Conservation (phyloP, 2,797 vertebrate species). For the Numenius phaeopus region DNA sequence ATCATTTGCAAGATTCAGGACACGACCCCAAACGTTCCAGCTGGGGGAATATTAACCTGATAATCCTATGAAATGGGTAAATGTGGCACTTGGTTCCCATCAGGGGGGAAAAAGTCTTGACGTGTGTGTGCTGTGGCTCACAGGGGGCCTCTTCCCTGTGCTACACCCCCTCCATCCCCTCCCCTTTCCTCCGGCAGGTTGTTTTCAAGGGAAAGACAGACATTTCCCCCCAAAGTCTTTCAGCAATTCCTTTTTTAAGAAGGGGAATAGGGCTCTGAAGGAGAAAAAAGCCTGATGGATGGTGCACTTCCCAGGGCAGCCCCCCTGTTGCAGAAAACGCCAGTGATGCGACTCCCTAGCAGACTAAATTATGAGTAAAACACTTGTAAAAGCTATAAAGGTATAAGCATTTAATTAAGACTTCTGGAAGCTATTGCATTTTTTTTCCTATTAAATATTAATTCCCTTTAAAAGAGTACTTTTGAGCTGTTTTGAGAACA, state of each 20-base stretch:
- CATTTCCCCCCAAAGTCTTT: neutral
- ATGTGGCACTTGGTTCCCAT: neutral
- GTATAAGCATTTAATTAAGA: constrained; percentile 31
- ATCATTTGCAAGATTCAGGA: neutral
- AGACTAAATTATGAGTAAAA: neutral
- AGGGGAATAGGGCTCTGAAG: neutral
- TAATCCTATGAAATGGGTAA: neutral
- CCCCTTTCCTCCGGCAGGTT: neutral
- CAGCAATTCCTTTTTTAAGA: neutral
- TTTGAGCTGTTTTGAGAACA: constrained; percentile 50
- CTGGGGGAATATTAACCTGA: neutral
- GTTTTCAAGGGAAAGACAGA: neutral
- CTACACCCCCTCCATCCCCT: neutral
- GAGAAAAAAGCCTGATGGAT: neutral
- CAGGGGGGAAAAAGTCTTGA: neutral
- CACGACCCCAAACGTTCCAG: neutral
- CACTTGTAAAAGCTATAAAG: constrained; percentile 9
- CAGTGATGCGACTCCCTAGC: neutral
- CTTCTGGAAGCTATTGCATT: constrained; percentile 21
- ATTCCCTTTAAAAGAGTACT: constrained; percentile 44
- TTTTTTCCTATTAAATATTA: constrained; percentile 50
- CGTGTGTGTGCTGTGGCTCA: neutral
- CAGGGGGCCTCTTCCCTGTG: neutral
- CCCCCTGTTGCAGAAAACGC: neutral
- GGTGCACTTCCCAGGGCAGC: neutral